Conservation (phyloP, 1,140 invertebrate species). For the Aphaenogaster rudis region DNA sequence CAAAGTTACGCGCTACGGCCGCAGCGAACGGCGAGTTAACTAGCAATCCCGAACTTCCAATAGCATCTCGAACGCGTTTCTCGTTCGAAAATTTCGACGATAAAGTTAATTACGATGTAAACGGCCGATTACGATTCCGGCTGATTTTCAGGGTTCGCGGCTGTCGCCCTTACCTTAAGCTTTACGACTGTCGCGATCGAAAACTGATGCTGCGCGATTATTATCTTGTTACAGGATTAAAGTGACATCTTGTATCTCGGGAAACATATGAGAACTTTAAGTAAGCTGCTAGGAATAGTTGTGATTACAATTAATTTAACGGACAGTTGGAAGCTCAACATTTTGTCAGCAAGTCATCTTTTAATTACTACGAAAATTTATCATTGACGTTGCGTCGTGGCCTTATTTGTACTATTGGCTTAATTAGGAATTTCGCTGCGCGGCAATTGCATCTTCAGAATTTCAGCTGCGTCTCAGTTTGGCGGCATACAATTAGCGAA, state of each 20-base stretch:
- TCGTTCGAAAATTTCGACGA: constrained; percentile 33
- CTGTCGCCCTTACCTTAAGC: background rate
- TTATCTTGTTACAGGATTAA: background rate
- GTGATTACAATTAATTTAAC: background rate
- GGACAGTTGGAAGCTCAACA: background rate
- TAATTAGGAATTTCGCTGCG: constrained; percentile 52
- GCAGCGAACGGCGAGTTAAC: constrained; percentile 23
- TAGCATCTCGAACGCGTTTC: constrained; percentile 27
- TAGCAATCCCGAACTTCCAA: constrained; percentile 43
- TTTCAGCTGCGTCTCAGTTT: constrained; percentile 44
- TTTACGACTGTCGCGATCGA: background rate
- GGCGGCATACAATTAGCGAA: constrained; percentile 46
- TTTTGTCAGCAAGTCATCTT: background rate
- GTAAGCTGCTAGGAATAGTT: background rate
- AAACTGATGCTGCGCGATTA: background rate
- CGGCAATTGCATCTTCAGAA: constrained; percentile 49
- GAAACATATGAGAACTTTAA: constrained; percentile 7
- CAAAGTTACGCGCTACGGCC: constrained; percentile 26
- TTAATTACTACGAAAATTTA: constrained; percentile 48
- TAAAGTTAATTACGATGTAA: constrained; percentile 37
- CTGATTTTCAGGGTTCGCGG: background rate
- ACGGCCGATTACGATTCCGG: background rate
- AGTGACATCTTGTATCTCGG: background rate
- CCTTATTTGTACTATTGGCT: constrained; percentile 19
- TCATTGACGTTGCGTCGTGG: background rate